A percentile compares a stretch with the other conserved stretches of the same genome.
Evolutionary conservation across 1,140 invertebrate genomes (phyloP).

Genomic region (Eupeodes corollae): DNA sequence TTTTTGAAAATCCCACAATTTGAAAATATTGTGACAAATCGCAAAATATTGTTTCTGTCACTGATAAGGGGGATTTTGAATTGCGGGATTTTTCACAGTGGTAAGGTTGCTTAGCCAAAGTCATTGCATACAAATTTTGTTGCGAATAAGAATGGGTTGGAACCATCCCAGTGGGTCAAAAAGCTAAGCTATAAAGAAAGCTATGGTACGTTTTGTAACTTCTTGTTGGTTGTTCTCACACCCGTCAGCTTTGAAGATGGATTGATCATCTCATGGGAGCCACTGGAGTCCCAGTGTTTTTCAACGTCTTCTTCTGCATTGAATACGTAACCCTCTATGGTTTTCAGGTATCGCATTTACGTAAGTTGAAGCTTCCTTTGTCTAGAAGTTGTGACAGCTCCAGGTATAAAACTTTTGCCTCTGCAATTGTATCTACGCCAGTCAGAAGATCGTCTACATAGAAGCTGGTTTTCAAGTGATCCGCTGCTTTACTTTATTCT

Average conservation of each 20-base stretch:
- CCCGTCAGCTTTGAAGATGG: no score
- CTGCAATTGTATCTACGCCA: conserved; percentile 14
- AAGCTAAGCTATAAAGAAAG: conserved; percentile 28
- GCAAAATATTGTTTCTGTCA: no score
- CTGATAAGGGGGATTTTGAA: no score
- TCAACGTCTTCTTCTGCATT: no score
- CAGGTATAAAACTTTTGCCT: conserved; percentile 1
- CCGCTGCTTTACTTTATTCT: conserved; percentile 13
- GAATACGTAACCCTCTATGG: no score
- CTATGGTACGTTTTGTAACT: conserved; percentile 24
- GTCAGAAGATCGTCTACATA: conserved; percentile 36
- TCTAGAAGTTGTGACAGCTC: conserved; percentile 14
- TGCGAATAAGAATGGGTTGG: conserved; percentile 19
- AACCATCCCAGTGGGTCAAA: conserved; percentile 38
- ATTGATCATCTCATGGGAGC: conserved; percentile 18
- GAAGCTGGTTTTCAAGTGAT: conserved; percentile 23
- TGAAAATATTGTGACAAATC: no score
- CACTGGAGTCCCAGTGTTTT: conserved; percentile 29
- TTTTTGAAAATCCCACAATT: no score
- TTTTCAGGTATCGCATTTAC: no score
- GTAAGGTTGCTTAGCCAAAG: conserved; percentile 20
- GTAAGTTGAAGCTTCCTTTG: conserved; percentile 25
- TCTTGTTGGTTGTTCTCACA: no score
- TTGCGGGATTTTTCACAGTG: no score
- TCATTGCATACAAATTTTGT: conserved; percentile 36